phyloP scores from a whole-genome alignment of 2,797 vertebrate species.

The Helicolenus hilgendorfi region DNA sequence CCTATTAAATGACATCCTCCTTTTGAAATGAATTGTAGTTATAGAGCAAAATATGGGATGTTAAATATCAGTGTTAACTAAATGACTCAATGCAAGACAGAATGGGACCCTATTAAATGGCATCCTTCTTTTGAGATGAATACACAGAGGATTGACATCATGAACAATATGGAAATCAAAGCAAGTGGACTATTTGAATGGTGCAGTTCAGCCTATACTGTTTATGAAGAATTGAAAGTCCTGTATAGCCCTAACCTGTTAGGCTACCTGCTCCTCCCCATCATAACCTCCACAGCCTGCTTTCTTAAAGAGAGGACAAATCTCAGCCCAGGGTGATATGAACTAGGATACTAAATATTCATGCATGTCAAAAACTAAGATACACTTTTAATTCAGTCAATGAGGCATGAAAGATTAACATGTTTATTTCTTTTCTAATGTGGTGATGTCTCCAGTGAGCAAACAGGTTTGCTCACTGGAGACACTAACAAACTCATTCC shows the following conservation, averaged over 20 bases:
- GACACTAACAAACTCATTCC: not conserved
- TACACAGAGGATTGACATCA: not conserved
- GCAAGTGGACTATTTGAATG: not conserved
- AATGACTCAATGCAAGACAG: not conserved
- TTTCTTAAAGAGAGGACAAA: not conserved
- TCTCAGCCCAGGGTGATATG: not conserved
- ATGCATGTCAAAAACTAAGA: not conserved
- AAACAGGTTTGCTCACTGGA: not conserved
- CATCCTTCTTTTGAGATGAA: not conserved
- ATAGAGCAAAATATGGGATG: not conserved
- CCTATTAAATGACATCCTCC: not conserved
- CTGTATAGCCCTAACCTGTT: not conserved
- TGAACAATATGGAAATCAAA: not conserved
- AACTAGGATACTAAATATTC: not conserved
- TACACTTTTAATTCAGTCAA: not conserved
- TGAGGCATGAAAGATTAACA: not conserved
- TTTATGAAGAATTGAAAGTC: not conserved
- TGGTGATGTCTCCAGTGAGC: not conserved
- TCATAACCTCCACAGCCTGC: not conserved
- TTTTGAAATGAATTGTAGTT: not conserved
- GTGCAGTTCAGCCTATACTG: not conserved
- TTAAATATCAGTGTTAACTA: not conserved
- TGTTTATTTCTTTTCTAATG: not conserved
- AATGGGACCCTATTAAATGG: not conserved
- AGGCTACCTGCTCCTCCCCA: not conserved